Evolutionary conservation across 1,140 invertebrate species (phyloP), one percentile per base, ranked within the genome.

Genomic region (Drosophila ogumai): DNA sequence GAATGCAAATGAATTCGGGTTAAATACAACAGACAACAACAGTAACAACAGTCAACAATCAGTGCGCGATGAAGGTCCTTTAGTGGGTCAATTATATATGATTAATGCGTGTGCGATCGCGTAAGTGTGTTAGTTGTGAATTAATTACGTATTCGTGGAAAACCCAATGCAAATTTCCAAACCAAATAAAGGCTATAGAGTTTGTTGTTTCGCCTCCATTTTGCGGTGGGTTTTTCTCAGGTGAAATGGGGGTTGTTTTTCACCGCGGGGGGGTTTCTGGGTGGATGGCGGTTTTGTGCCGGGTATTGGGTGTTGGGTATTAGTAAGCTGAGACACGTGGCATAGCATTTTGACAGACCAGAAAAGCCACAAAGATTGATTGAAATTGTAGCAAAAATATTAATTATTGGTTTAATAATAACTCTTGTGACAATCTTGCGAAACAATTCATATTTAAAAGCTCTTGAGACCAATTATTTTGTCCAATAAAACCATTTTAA

Each of bases 61-160:
- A 50, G 54, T 47, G 66, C 54, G 52, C 54, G 55, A 72, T 72
- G 68, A 72, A 67, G 66, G 68, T 72, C 68, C 68, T 72, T 72
- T 10, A 47, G 44, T 58, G 67, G 68, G 52, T 72, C 41, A 72
- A 44, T 46, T 75, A 66, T 47, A 40, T 52, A 59, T 64, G 58
- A 44, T 59, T 55, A 46, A 36, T 61, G 58, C 22, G 10, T 25
- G 12, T 36, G 15, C 36, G 31, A 12, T 19, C 22, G 50, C 31
- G 15, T 57, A 36, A 41, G 52, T 54, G 34, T 32, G 38, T 46
- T 31, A 28, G 68, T 38, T n/a, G 52, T 73, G 67, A 73, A 50
- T 73, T 72, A 72, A 71, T 74, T 60, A 74, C 38, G 55, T 40
- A 44, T 60, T 52, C 56, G 34, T 60, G 47, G 56, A 74, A 73